phyloP scores from a whole-genome alignment of 2,113 vertebrate species.

The Forbesichthys papilliferus region DNA sequence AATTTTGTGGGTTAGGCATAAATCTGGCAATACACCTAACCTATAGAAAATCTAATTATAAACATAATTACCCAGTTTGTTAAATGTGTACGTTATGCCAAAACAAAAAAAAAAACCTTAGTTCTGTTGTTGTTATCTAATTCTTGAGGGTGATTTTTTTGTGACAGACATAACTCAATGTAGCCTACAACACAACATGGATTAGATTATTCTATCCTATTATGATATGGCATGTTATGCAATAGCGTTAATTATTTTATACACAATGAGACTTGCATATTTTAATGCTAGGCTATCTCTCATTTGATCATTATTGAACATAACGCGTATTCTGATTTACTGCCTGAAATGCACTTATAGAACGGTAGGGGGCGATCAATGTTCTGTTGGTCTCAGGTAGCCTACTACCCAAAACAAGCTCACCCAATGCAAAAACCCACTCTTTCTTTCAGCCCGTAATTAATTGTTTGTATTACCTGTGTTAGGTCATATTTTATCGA shows the following conservation, averaged over 20 bases:
- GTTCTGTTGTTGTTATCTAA: too few relatives aligned
- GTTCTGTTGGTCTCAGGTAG: slow-evolving; percentile 21
- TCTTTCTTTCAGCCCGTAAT: background rate
- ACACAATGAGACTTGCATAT: background rate
- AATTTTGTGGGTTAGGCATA: background rate
- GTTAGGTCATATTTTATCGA: background rate
- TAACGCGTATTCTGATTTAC: slow-evolving; percentile 27
- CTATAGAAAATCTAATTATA: too few relatives aligned
- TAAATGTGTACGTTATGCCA: too few relatives aligned
- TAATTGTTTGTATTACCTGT: background rate
- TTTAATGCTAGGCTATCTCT: background rate
- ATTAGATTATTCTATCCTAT: too few relatives aligned
- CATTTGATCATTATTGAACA: too few relatives aligned
- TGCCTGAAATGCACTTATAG: slow-evolving; percentile 25
- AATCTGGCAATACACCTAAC: background rate
- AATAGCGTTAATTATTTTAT: too few relatives aligned
- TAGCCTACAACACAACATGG: too few relatives aligned
- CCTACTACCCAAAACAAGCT: slow-evolving; percentile 21
- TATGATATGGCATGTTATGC: too few relatives aligned
- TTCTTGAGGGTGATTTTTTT: too few relatives aligned
- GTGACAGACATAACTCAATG: too few relatives aligned
- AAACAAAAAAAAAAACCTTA: too few relatives aligned
- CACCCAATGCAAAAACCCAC: slow-evolving; percentile 4
- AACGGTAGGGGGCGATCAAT: slow-evolving; percentile 56
- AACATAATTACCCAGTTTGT: too few relatives aligned